Conservation (phyloP, 2,888 invertebrate species). For the Plagiodera versicolora region DNA sequence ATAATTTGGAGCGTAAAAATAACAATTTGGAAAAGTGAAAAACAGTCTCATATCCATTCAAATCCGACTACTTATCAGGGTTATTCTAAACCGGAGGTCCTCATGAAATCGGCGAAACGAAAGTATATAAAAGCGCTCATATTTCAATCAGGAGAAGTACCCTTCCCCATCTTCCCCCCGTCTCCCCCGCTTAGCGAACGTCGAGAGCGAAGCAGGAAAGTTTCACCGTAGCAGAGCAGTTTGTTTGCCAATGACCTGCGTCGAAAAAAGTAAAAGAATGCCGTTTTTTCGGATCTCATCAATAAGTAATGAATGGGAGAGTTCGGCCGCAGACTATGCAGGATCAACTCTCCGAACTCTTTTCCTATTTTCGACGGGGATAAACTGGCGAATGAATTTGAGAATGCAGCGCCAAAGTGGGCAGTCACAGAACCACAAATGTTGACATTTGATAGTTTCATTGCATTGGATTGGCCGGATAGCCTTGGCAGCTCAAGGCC, state of each 20-base stretch:
- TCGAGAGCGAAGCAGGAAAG: slow-evolving; percentile 15
- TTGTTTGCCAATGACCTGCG: slow-evolving; percentile 37
- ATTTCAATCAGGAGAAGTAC: background rate
- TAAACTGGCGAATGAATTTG: too few species aligned
- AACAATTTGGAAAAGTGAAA: too few species aligned
- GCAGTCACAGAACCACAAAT: too few species aligned
- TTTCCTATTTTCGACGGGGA: slow-evolving; percentile 6
- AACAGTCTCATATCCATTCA: too few species aligned
- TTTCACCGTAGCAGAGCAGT: slow-evolving; percentile 28
- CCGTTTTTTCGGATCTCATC: slow-evolving; percentile 39
- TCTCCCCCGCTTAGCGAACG: background rate
- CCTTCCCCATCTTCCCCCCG: background rate
- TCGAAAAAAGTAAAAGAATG: slow-evolving; percentile 34
- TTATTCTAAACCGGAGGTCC: background rate
- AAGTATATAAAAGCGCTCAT: background rate
- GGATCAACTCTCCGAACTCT: slow-evolving; percentile 37
- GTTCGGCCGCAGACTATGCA: slow-evolving; percentile 37
- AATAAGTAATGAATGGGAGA: slow-evolving; percentile 43
- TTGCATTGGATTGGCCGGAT: too few species aligned
- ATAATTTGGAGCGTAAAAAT: too few species aligned
- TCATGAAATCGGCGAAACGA: background rate
- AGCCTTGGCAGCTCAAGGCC: too few species aligned
- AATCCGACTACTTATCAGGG: too few species aligned
- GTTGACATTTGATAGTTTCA: too few species aligned
- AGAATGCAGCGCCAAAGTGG: too few species aligned